Evolutionary conservation across 2,797 vertebrate species (phyloP).

Genomic region (Molossus alvarezi): DNA sequence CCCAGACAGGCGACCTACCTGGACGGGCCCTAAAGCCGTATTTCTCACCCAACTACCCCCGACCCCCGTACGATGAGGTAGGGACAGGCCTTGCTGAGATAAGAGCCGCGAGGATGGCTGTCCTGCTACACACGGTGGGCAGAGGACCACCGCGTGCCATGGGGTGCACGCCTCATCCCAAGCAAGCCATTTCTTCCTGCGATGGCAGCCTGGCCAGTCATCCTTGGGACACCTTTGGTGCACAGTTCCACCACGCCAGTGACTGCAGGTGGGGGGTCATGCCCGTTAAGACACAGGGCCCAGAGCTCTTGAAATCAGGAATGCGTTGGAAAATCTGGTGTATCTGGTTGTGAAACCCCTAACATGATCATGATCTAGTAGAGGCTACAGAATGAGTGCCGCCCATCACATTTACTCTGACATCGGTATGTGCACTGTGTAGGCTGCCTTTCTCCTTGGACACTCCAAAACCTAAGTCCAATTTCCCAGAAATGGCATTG

Average conservation of each 20-base stretch:
- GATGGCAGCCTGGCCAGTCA: not conserved
- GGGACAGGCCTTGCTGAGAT: not conserved
- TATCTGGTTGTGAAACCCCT: slow-evolving; percentile 44
- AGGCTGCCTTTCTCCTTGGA: slow-evolving; percentile 72
- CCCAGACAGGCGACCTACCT: not conserved
- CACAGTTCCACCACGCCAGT: not conserved
- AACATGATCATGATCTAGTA: not conserved
- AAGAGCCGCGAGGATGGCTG: not conserved
- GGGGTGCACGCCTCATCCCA: not conserved
- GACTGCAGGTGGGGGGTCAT: not conserved
- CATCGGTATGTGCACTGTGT: slow-evolving; percentile 48
- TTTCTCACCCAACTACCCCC: not conserved
- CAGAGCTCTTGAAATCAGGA: slow-evolving; percentile 51
- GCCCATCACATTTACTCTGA: slow-evolving; percentile 4
- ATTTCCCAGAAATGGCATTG: slow-evolving; percentile 77
- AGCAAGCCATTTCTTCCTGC: not conserved
- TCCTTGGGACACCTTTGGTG: not conserved
- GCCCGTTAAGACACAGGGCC: not conserved
- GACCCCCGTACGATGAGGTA: not conserved
- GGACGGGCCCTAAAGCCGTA: not conserved
- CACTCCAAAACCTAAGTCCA: slow-evolving; percentile 70
- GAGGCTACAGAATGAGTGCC: slow-evolving; percentile 40
- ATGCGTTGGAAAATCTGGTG: slow-evolving; percentile 61
- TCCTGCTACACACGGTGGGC: not conserved
- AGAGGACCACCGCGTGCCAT: not conserved